A percentile compares a stretch with the other conserved stretches of the same genome.
Evolutionary conservation across 2,797 vertebrate genomes (phyloP).

Genomic region (Eremophila alpestris): DNA sequence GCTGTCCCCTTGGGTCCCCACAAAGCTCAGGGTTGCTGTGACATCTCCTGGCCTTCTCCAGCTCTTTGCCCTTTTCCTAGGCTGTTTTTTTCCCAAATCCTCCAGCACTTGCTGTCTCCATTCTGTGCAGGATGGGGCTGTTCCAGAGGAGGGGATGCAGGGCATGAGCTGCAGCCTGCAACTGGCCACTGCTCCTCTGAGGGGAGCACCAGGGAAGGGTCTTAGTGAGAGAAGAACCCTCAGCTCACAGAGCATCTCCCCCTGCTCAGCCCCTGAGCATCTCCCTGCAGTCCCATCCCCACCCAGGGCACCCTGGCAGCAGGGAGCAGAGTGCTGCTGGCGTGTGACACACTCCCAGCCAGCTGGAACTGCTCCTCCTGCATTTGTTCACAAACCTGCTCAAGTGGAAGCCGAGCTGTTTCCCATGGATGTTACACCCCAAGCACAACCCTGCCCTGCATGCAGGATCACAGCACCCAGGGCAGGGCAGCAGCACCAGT

Average conservation of each 20-base stretch:
- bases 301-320: background rate
- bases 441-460: background rate
- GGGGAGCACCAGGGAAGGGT: background rate
- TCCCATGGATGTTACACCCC: background rate
- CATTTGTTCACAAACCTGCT: background rate
- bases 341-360: background rate
- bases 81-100: background rate
- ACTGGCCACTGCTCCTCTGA: fast-evolving
- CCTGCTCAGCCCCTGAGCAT: background rate
- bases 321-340: background rate
- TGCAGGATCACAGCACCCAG: background rate
- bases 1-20: background rate
- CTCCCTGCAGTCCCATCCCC: background rate
- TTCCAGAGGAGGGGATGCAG: background rate
- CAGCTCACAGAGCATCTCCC: background rate
- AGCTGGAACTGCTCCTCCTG: background rate
- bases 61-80: background rate
- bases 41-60: background rate
- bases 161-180: background rate
- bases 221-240: background rate
- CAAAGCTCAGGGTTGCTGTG: background rate
- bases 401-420: background rate
- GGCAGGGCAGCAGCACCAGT: background rate
- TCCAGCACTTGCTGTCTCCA: background rate
- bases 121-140: background rate